Conservation (phyloP, 2,113 vertebrate species). For the Stigmatopora argus region DNA sequence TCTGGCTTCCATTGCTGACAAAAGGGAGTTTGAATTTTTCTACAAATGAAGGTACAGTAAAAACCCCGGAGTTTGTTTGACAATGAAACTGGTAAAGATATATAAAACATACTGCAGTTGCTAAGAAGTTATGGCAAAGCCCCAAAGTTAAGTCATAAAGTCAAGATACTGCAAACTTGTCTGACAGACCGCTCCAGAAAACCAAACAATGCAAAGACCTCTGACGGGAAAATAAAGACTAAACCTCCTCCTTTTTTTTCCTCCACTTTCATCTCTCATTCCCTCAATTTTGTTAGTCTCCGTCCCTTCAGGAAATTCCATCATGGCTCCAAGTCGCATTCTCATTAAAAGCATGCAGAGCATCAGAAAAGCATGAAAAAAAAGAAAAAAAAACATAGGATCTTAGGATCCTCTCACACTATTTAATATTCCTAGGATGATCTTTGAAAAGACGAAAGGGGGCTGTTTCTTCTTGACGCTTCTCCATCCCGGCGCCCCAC, state of each 20-base stretch:
- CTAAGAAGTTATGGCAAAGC: neutral
- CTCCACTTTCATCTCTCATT: neutral
- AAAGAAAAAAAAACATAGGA: neutral
- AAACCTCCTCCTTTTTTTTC: neutral
- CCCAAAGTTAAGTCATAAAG: slow-evolving; percentile 12
- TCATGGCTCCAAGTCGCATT: neutral
- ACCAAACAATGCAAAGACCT: neutral
- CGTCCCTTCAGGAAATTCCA: slow-evolving; percentile 16
- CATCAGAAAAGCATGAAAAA: slow-evolving; percentile 1
- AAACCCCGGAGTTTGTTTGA: neutral
- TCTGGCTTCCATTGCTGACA: too few relatives aligned
- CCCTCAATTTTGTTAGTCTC: neutral
- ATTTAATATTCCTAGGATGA: neutral
- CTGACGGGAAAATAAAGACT: neutral
- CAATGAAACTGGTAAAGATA: neutral
- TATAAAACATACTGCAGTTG: neutral
- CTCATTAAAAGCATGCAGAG: slow-evolving; percentile 6
- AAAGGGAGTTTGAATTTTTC: too few relatives aligned
- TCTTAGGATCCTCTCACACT: neutral
- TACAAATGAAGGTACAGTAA: neutral
- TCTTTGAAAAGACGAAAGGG: neutral
- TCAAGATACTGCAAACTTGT: slow-evolving; percentile 8
- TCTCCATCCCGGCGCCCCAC: neutral
- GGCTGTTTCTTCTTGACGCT: neutral
- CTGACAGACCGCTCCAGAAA: neutral